A percentile compares a stretch with the other conserved stretches of the same genome.
Evolutionary conservation across 2,113 vertebrate genomes (phyloP).

Genomic region (Coracopsis vasa): DNA sequence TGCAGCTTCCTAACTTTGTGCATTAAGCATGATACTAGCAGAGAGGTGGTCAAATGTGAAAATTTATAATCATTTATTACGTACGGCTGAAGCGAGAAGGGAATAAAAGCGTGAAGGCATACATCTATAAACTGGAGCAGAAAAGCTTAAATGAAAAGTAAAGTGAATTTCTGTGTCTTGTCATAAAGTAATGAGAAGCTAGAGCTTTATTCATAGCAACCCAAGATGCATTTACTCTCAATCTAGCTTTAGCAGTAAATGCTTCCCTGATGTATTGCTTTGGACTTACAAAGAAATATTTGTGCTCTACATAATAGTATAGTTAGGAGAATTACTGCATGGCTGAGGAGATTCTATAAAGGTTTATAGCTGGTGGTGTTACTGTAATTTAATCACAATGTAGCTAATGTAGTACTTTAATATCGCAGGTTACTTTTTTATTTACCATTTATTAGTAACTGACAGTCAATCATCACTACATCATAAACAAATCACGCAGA

Average conservation of each 20-base stretch:
- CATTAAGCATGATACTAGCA: constrained; percentile 82
- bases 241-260: constrained; percentile 80
- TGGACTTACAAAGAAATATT: constrained; percentile 87
- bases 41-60: constrained; percentile 88
- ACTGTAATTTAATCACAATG: constrained; percentile 84
- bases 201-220: constrained; percentile 85
- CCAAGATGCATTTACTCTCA: constrained; percentile 83
- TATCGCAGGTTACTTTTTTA: constrained; percentile 80
- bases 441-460: constrained; percentile 83
- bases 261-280: constrained; percentile 84
- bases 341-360: constrained; percentile 81
- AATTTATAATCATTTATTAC: constrained; percentile 97
- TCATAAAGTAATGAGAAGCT: constrained; percentile 88
- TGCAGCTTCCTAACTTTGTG: constrained; percentile 86
- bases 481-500: constrained; percentile 78
- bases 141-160: constrained; percentile 89
- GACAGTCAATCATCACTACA: constrained; percentile 82
- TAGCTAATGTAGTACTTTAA: constrained; percentile 82
- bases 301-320: constrained; percentile 85
- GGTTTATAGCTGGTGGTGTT: constrained; percentile 80
- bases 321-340: constrained; percentile 83
- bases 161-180: constrained; percentile 90
- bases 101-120: constrained; percentile 88
- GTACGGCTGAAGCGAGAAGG: constrained; percentile 78
- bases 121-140: constrained; percentile 84